phyloP scores from a whole-genome alignment of 2,113 vertebrate genomes.

The Turdus rufiventris region DNA sequence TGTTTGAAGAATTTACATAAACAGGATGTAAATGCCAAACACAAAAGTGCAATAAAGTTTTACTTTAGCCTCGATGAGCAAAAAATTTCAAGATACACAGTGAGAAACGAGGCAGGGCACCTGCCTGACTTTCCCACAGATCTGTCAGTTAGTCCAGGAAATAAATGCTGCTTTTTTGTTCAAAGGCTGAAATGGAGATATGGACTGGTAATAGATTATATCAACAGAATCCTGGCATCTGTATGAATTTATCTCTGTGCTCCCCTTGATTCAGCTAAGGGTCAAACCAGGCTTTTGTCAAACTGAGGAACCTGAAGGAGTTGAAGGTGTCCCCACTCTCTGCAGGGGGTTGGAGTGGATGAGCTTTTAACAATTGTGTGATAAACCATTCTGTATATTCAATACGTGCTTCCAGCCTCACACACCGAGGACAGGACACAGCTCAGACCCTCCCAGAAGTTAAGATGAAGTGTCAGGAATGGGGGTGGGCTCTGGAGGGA shows the following conservation, averaged over 20 bases:
- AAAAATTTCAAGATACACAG: background rate
- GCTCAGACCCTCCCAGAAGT: fast-evolving
- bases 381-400: no score
- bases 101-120: background rate
- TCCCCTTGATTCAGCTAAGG: background rate
- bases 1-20: slow-evolving; percentile 62
- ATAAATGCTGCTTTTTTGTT: background rate
- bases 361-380: background rate
- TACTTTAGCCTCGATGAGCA: slow-evolving; percentile 18
- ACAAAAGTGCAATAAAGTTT: slow-evolving; percentile 51
- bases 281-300: background rate
- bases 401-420: fast-evolving
- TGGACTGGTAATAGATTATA: fast-evolving
- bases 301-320: background rate
- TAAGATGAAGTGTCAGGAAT: fast-evolving
- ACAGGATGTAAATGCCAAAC: slow-evolving; percentile 60
- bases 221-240: background rate
- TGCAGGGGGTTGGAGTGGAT: background rate
- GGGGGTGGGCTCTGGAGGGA: background rate
- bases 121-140: background rate
- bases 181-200: background rate
- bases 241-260: background rate
- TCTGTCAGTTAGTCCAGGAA: background rate
- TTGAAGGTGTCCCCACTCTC: background rate
- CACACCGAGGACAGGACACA: fast-evolving